Conservation (phyloP, 2,888 invertebrate species). For the Listrodromus nycthemerus region DNA sequence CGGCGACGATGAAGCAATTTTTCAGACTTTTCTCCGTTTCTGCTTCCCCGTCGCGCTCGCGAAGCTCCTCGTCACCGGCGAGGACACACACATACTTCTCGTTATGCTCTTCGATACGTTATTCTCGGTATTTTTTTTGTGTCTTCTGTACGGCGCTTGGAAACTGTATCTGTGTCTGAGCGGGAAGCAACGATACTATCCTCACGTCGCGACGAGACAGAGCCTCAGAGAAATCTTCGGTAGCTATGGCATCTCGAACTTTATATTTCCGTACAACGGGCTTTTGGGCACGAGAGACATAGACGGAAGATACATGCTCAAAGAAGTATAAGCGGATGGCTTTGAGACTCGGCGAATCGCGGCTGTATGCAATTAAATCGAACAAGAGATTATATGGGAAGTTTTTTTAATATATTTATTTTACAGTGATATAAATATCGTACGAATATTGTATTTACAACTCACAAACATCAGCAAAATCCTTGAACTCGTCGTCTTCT, state of each 20-base stretch:
- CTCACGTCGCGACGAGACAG: constrained; percentile 69
- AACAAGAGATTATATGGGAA: constrained; percentile 12
- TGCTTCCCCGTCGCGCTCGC: constrained; percentile 78
- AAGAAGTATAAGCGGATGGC: constrained; percentile 62
- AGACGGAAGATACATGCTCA: constrained; percentile 72
- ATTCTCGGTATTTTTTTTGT: constrained; percentile 74
- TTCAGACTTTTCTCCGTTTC: constrained; percentile 69
- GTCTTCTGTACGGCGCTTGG: constrained; percentile 76
- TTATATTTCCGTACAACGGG: constrained; percentile 79
- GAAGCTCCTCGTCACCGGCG: constrained; percentile 69
- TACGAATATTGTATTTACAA: constrained; percentile 69
- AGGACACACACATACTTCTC: constrained; percentile 73
- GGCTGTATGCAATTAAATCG: neutral
- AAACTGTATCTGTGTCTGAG: constrained; percentile 74
- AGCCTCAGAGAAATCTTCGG: constrained; percentile 77
- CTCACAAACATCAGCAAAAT: constrained; percentile 57
- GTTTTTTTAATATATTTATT: constrained; percentile 60
- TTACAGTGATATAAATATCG: constrained; percentile 75
- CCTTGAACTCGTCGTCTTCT: constrained; percentile 8
- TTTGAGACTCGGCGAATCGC: neutral
- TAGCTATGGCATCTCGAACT: constrained; percentile 76
- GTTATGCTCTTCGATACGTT: constrained; percentile 75
- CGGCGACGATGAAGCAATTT: neutral
- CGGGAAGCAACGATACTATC: constrained; percentile 76
- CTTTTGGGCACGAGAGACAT: constrained; percentile 72